Percentiles rank a stretch among this genome's conserved stretches.
Evolutionary conservation across 2,113 vertebrate genomes (phyloP).

Genomic region (Mesoclemmys tuberculata): DNA sequence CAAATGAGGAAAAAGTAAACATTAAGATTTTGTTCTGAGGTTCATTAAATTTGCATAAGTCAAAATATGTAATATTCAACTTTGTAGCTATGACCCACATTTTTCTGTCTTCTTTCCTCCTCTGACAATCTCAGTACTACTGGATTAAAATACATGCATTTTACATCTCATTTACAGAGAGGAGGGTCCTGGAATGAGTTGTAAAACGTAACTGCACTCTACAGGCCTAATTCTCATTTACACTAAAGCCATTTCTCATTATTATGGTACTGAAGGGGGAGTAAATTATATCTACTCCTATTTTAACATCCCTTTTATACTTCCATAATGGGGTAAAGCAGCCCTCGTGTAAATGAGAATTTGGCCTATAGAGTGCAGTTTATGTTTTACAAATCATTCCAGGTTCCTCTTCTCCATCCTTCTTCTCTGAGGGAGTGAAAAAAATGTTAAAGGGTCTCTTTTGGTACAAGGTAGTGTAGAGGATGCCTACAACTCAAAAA

Average conservation of each 20-base stretch:
- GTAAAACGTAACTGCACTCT: neutral
- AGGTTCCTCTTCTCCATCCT: fast-evolving
- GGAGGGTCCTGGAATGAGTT: neutral
- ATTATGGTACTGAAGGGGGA: neutral
- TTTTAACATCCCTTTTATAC: fast-evolving
- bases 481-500: neutral
- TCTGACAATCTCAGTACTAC: neutral
- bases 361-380: neutral
- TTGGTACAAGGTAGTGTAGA: neutral
- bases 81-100: conserved; percentile 9
- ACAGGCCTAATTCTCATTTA: neutral
- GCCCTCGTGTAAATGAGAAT: neutral
- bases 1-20: conserved; percentile 73
- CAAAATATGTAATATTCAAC: conserved; percentile 60
- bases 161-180: neutral
- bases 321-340: neutral
- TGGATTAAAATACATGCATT: neutral
- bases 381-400: neutral
- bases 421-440: neutral
- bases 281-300: neutral
- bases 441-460: neutral
- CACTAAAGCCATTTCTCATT: fast-evolving
- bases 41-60: conserved; percentile 71
- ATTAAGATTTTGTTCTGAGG: conserved; percentile 57
- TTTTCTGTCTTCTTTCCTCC: neutral